Evolutionary conservation across 2,113 vertebrate species (phyloP).

Genomic region (Oryzias celebensis): DNA sequence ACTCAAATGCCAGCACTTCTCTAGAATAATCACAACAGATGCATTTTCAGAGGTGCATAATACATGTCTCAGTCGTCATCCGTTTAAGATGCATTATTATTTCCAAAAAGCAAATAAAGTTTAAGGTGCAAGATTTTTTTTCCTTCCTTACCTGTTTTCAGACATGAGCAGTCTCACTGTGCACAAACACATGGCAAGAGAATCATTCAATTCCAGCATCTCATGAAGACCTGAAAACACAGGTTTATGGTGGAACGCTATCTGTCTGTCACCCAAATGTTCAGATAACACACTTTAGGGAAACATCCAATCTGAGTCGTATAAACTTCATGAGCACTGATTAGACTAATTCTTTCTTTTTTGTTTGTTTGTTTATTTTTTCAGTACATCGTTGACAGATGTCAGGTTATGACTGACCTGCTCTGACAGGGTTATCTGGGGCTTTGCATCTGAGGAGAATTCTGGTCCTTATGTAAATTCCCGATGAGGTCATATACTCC

Average conservation of each 20-base stretch:
- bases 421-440: conserved; percentile 78
- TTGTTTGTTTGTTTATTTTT: background rate
- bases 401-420: conserved; percentile 74
- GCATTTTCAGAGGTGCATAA: background rate
- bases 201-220: conserved; percentile 73
- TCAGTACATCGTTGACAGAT: background rate
- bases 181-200: conserved; percentile 83
- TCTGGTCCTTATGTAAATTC: conserved; percentile 85
- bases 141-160: conserved; percentile 79
- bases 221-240: conserved; percentile 78
- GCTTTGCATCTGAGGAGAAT: conserved; percentile 81
- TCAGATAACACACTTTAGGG: background rate
- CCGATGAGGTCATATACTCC: conserved; percentile 81
- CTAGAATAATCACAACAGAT: conserved; percentile 65
- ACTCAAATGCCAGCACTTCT: conserved; percentile 83
- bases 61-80: background rate
- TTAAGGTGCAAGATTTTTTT: background rate
- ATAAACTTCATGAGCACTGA: background rate
- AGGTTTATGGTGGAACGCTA: conserved; percentile 6
- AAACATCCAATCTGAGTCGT: background rate
- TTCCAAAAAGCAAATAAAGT: too few relatives aligned
- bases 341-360: conserved; percentile 2
- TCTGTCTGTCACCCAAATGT: background rate
- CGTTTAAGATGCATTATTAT: too few relatives aligned
- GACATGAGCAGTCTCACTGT: conserved; percentile 83